These are phyloP conservation scores for Atrina japonica DNA, from an alignment of 2,888 invertebrate genomes.

Conservation along the genomic window DNA sequence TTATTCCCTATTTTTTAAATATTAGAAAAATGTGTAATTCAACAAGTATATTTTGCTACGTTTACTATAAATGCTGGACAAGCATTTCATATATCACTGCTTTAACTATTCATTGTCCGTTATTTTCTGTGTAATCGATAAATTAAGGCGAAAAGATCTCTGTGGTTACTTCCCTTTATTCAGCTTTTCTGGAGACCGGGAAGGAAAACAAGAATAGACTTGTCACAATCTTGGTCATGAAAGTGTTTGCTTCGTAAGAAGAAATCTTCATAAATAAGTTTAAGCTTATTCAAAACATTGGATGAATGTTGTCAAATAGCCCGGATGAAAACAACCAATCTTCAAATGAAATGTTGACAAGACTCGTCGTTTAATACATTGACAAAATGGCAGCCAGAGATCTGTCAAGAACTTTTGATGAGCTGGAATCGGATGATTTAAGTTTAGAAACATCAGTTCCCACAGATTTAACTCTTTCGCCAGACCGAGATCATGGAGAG, in stretches of 20 bases:
- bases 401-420: slow-evolving; percentile 73
- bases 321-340: slow-evolving; percentile 24
- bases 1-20: too few relatives aligned
- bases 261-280: background rate
- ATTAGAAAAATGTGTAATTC: too few relatives aligned
- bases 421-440: slow-evolving; percentile 75
- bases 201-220: slow-evolving; percentile 14
- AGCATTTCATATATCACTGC: too few relatives aligned
- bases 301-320: slow-evolving; percentile 2
- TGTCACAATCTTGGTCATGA: slow-evolving; percentile 6
- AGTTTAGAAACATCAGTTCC: slow-evolving; percentile 79
- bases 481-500: slow-evolving; percentile 68
- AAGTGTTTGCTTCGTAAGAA: background rate
- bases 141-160: background rate
- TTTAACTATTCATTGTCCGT: too few relatives aligned
- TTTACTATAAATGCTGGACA: too few relatives aligned
- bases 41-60: too few relatives aligned
- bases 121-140: background rate
- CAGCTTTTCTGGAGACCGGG: slow-evolving; percentile 3
- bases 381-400: slow-evolving; percentile 73
- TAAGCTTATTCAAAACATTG: slow-evolving; percentile 3
- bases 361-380: background rate
- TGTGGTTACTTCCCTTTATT: slow-evolving; percentile 1
- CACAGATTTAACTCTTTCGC: slow-evolving; percentile 79
- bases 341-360: slow-evolving; percentile 6